Conservation (phyloP, 2,113 vertebrate genomes). For the Dicerorhinus sumatrensis region DNA sequence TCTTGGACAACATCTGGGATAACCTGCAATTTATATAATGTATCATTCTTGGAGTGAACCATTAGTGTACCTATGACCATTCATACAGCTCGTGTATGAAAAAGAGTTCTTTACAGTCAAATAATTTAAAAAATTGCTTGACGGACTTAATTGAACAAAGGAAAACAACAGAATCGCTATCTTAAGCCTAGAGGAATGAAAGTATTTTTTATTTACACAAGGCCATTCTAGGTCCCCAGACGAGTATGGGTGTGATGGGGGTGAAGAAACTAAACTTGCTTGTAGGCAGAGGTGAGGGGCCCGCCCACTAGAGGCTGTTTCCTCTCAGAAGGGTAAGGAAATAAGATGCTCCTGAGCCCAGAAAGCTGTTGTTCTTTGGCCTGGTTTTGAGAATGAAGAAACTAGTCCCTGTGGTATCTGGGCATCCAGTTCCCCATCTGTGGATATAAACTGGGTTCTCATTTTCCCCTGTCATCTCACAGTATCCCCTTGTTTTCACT, state of each 20-base stretch:
- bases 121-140: not conserved
- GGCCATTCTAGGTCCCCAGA: not conserved
- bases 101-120: conserved; percentile 4
- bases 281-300: not conserved
- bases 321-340: not conserved
- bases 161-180: not conserved
- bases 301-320: not conserved
- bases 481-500: conserved; percentile 27
- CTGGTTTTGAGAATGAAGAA: not conserved
- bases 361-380: not conserved
- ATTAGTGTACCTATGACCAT: not conserved
- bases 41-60: not conserved
- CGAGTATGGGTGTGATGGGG: too few relatives aligned
- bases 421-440: not conserved
- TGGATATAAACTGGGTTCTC: not conserved
- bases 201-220: not conserved
- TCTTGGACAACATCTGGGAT: not conserved
- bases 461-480: not conserved
- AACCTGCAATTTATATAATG: not conserved
- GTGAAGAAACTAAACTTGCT: not conserved
- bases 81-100: not conserved
- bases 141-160: not conserved
- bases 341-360: not conserved
- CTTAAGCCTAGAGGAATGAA: not conserved
- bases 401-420: not conserved